Evolutionary conservation across 2,888 invertebrate species (phyloP), one percentile per base, ranked within the genome.

Genomic region (Silvanus unidentatus): DNA sequence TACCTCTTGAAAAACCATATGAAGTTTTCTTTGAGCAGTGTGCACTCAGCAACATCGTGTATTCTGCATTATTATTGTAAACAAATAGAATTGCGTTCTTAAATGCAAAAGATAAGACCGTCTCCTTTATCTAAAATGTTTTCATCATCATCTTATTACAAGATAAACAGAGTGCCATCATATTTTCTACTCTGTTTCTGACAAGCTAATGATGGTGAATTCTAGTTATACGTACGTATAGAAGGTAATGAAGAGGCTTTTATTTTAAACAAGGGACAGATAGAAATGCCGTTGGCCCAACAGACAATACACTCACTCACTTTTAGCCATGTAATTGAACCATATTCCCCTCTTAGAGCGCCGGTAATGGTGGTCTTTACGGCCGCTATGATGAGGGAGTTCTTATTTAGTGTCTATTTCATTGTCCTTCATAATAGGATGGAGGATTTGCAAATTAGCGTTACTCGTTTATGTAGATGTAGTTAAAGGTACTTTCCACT

Each of bases 351-450:
- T 65, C 67, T 66, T 65, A 65, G 64, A 62, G n/a, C 8, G 22
- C 63, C 60, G 60, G 63, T 67, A 67, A 68, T 65, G 65, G 63
- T 62, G 64, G 65, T 64, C 68, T 66, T 66, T 68, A 65, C 58
- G 57, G 59, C 59, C 58, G 58, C 61, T 63, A 54, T 53, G 62
- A 62, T 57, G 57, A 54, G 60, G 61, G 57, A 61, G 57, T 57
- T 62, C 66, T 66, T 65, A 64, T 65, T 64, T 64, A 65, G 65
- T 65, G 64, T 63, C 63, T 63, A 64, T 64, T 63, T 63, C 63
- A 64, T 63, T 64, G 57, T 52, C 55, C 51, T 57, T 58, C 56
- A 22, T 22, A 22, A 22, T 22, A 51, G 52, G 54, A 52, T 49
- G 49, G 56, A 54, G 58, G 57, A 58, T 55, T 56, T 56, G 58